Evolutionary conservation across 1,140 invertebrate genomes (phyloP).

Genomic region (Micrasema longulum): DNA sequence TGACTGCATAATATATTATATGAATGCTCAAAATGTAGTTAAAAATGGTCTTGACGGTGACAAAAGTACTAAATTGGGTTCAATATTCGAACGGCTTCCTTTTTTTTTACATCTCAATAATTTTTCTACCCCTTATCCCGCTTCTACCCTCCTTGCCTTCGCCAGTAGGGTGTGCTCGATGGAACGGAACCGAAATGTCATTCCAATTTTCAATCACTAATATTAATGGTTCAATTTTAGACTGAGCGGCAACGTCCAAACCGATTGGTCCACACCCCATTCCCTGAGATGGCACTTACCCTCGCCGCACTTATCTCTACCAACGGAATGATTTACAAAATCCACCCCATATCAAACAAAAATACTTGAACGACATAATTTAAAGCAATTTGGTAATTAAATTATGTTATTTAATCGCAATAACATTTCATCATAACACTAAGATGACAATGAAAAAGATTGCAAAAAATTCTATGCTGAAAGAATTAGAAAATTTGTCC

Average conservation of each 20-base stretch:
- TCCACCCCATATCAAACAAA: neutral
- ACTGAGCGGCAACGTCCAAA: constrained; percentile 20
- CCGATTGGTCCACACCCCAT: constrained; percentile 16
- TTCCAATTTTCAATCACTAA: constrained; percentile 48
- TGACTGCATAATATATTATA: no score
- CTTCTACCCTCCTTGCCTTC: neutral
- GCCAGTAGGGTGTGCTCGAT: constrained; percentile 9
- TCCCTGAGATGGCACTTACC: constrained; percentile 9
- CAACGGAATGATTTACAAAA: constrained; percentile 5
- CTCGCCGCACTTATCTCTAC: neutral
- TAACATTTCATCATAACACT: no score
- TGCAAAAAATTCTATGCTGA: no score
- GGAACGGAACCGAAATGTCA: constrained; percentile 40
- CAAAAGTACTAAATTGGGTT: no score
- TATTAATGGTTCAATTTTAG: constrained; percentile 48
- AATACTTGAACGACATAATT: no score
- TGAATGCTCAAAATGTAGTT: no score
- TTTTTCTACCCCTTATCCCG: neutral
- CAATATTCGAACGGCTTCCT: constrained; percentile 2
- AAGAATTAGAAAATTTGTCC: no score
- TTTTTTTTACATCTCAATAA: constrained; percentile 28
- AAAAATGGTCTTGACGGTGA: no score
- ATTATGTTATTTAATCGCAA: no score
- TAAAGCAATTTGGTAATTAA: no score
- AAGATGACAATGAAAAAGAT: no score